Base-by-base conservation (phyloP, 2,113 vertebrate genomes). In the Panthera uncia region DNA sequence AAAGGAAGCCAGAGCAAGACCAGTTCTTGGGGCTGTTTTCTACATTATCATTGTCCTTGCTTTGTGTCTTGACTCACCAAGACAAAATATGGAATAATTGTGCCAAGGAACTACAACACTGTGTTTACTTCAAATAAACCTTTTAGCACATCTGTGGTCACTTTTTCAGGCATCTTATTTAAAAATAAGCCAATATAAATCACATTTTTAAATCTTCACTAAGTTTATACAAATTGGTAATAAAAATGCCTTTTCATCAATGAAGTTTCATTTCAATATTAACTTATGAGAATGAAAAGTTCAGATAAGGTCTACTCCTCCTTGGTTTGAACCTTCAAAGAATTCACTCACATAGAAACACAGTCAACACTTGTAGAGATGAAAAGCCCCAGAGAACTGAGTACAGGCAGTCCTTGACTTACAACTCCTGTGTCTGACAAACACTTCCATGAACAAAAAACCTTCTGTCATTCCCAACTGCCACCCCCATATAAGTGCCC, bases 21-120 rank as follows among this genome's bases (percentile, higher is more conserved):
- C 74, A 31, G 83, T 19, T 48, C 65, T 61, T 57, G 38, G 73
- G 25, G 13, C 21, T 80, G 0, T 63, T 97, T 88, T 74, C 57
- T 65, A 63, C 80, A 90, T 14, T 92, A 52, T 57, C 48, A 84
- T 95, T 74, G 76, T 87, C 36, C 27, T 61, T 45, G 45, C 33
- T 95, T 87, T 94, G 41, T 78, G 18, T 21, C 83, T 89, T 61
- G 74, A 97, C 21, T 82, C 71, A 31, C 45, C 1, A 14, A 91
- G 12, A 94, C 36, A 95, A 45, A 96, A 74, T 66, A 88, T 19
- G 45, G 52, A 98, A 73, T 79, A 61, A 84, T 33, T 92, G 48
- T 61, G 45, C 83, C 79, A 89, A 14, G 68, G 61, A 93, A 19
- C 41, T 86, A 18, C 31, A 73, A 55, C 33, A 83, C 16, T 50